Evolutionary conservation across 2,888 invertebrate species (phyloP).

Genomic region (Drosophila subsilvestris): DNA sequence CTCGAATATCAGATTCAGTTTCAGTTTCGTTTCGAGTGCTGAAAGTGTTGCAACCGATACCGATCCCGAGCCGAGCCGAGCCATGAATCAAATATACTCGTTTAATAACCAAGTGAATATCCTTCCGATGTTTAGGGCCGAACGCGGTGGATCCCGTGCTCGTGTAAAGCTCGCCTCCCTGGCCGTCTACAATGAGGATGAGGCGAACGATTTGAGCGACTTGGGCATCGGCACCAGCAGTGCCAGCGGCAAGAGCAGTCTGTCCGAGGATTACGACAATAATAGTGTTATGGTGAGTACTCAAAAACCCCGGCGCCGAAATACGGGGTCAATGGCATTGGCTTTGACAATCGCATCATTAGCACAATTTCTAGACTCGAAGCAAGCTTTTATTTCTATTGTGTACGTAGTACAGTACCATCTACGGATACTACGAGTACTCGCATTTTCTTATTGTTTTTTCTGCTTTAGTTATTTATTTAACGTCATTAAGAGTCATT

Average conservation of each 20-base stretch:
- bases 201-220: conserved; percentile 93
- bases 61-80: conserved; percentile 1
- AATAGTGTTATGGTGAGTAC: conserved; percentile 87
- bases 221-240: conserved; percentile 90
- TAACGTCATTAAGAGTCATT: conserved; percentile 23
- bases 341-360: conserved; percentile 29
- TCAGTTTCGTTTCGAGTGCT: neutral
- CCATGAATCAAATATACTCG: neutral
- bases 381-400: conserved; percentile 6
- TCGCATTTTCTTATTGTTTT: conserved; percentile 7
- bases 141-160: conserved; percentile 84
- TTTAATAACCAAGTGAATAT: neutral
- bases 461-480: conserved; percentile 15
- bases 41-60: conserved; percentile 6
- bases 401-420: conserved; percentile 2
- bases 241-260: conserved; percentile 87
- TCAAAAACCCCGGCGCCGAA: neutral
- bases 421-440: neutral
- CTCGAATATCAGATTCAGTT: neutral
- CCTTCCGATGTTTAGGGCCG: conserved; percentile 66
- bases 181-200: conserved; percentile 91
- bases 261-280: conserved; percentile 88
- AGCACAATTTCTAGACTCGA: conserved; percentile 38
- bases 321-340: neutral
- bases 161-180: conserved; percentile 87